These are phyloP conservation scores for Erannis defoliaria DNA, from an alignment of 2,888 invertebrate species.

Conservation along the genomic window DNA sequence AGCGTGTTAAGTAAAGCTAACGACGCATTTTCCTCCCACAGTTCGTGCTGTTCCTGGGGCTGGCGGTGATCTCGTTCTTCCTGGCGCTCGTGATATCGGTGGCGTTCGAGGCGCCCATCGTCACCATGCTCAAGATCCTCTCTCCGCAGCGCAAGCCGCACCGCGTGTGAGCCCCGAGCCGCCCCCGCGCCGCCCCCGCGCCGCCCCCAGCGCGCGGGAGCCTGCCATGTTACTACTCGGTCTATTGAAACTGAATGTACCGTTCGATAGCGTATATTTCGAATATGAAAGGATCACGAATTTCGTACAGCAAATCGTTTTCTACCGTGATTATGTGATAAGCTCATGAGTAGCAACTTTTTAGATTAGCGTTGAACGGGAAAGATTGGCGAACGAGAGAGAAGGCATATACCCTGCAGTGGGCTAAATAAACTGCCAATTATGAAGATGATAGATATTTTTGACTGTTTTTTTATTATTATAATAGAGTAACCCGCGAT, in stretches of 20 bases:
- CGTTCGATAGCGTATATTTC: too few relatives aligned
- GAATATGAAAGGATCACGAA: background rate
- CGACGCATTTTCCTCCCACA: constrained; percentile 62
- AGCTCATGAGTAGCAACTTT: too few relatives aligned
- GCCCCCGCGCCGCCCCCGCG: background rate
- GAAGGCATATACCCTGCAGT: too few relatives aligned
- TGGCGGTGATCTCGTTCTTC: constrained; percentile 92
- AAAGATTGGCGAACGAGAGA: too few relatives aligned
- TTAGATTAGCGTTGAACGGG: too few relatives aligned
- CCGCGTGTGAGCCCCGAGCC: constrained; percentile 61
- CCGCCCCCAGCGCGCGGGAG: background rate
- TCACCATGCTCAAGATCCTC: constrained; percentile 92
- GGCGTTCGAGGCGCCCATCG: constrained; percentile 94
- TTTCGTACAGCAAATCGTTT: too few relatives aligned
- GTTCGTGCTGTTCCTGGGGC: constrained; percentile 93
- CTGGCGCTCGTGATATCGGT: constrained; percentile 93
- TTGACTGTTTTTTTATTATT: too few relatives aligned
- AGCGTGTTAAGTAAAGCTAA: background rate
- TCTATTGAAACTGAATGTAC: background rate
- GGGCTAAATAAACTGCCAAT: too few relatives aligned
- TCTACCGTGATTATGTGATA: too few relatives aligned
- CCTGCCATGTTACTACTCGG: background rate
- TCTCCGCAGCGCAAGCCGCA: constrained; percentile 84
- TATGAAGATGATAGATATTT: too few relatives aligned
- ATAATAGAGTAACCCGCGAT: too few relatives aligned